These are phyloP conservation scores for Melolontha melolontha DNA, from an alignment of 2,888 invertebrate genomes.

Conservation along the genomic window DNA sequence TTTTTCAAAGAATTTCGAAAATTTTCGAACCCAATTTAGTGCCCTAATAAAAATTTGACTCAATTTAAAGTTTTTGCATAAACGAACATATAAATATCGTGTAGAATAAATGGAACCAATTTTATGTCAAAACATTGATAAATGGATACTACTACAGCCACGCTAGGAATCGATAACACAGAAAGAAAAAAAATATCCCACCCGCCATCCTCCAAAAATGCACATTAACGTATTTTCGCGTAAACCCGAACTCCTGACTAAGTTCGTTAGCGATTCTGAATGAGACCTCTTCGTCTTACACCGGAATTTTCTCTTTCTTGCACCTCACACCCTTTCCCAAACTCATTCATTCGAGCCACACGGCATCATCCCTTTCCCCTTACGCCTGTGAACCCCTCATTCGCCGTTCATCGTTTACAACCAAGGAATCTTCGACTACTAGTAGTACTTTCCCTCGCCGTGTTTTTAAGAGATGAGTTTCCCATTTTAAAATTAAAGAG, in stretches of 20 bases:
- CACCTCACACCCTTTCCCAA: slow-evolving; percentile 49
- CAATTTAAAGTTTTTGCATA: slow-evolving; percentile 26
- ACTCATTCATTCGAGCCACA: slow-evolving; percentile 52
- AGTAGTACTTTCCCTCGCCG: slow-evolving; percentile 52
- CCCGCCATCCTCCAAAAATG: slow-evolving; percentile 23
- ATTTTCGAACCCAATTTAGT: too few relatives aligned
- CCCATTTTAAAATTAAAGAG: slow-evolving; percentile 64
- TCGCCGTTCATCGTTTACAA: slow-evolving; percentile 41
- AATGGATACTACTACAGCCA: slow-evolving; percentile 18
- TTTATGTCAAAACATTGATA: slow-evolving; percentile 32
- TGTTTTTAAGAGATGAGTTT: slow-evolving; percentile 64
- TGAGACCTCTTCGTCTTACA: slow-evolving; percentile 50
- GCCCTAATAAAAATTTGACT: slow-evolving; percentile 14
- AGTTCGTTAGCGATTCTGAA: slow-evolving; percentile 59
- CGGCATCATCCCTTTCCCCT: slow-evolving; percentile 24
- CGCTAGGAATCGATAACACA: slow-evolving; percentile 13
- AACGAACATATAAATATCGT: slow-evolving; percentile 9
- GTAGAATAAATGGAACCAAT: slow-evolving; percentile 29
- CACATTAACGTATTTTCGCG: slow-evolving; percentile 33
- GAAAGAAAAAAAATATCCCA: slow-evolving; percentile 16
- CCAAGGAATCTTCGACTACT: slow-evolving; percentile 50
- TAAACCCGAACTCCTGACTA: slow-evolving; percentile 41
- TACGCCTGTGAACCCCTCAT: slow-evolving; percentile 22
- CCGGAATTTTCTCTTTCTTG: slow-evolving; percentile 39
- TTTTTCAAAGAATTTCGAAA: too few relatives aligned